phyloP scores from a whole-genome alignment of 1,140 invertebrate species.

The Micrasema longulum region DNA sequence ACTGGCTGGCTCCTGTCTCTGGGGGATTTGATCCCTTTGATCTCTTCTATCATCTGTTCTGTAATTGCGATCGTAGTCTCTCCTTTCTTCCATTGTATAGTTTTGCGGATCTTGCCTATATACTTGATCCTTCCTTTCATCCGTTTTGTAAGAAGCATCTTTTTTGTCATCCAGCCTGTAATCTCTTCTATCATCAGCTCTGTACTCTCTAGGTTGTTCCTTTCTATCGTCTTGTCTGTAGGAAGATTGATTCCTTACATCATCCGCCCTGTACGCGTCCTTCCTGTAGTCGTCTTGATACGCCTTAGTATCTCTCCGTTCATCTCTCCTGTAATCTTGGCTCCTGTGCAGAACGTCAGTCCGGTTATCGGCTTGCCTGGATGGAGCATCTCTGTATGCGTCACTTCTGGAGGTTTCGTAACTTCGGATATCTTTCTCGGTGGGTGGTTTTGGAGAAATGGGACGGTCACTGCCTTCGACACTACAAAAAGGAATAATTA shows the following conservation, averaged over 20 bases:
- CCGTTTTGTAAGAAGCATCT: background rate
- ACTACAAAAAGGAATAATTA: conserved; percentile 14
- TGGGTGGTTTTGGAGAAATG: conserved; percentile 7
- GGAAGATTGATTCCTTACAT: conserved; percentile 1
- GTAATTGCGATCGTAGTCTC: conserved; percentile 7
- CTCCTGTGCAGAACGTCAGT: background rate
- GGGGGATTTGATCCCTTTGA: conserved; percentile 13
- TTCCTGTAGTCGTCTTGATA: conserved; percentile 27
- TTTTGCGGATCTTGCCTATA: conserved; percentile 4
- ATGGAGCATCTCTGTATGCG: conserved; percentile 19
- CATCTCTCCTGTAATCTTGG: conserved; percentile 10
- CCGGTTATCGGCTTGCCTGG: conserved; percentile 17
- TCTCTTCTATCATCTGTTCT: conserved; percentile 18
- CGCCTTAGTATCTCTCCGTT: background rate
- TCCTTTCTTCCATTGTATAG: conserved; percentile 9
- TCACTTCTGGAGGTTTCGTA: conserved; percentile 3
- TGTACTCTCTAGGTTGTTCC: conserved; percentile 7
- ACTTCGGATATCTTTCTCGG: conserved; percentile 17
- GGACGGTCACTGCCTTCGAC: conserved; percentile 15
- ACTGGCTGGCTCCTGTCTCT: conserved; percentile 7
- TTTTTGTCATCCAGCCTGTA: conserved; percentile 22
- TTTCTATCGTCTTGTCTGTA: conserved; percentile 30
- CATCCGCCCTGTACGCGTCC: conserved; percentile 12
- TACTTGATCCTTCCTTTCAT: conserved; percentile 9
- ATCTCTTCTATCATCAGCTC: conserved; percentile 8